Percentiles rank a stretch among this genome's conserved stretches.
These are phyloP conservation scores for Prunella strophiata DNA, from an alignment of 2,797 vertebrate species.

Conservation along the genomic window DNA sequence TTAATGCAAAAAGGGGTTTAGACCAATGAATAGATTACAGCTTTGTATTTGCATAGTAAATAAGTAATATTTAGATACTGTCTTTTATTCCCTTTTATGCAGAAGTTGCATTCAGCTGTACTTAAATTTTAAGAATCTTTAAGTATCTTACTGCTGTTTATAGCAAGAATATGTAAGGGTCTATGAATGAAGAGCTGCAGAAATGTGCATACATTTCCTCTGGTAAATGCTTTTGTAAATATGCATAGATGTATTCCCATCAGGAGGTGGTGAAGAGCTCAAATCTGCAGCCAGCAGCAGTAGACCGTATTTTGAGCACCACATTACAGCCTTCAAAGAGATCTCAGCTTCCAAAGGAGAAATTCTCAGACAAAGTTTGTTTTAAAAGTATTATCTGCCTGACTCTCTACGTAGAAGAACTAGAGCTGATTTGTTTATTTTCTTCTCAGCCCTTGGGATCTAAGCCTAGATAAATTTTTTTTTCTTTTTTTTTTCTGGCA, in stretches of 20 bases:
- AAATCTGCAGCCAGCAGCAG: neutral
- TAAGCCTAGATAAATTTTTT: neutral
- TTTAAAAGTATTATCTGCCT: conserved; percentile 1
- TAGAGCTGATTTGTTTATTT: neutral
- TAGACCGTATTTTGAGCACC: fast-evolving
- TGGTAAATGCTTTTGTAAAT: neutral
- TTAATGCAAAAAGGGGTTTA: neutral
- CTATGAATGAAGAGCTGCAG: neutral
- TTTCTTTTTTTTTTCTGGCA: neutral
- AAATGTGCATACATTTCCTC: neutral
- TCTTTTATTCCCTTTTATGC: neutral
- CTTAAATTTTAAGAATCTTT: neutral
- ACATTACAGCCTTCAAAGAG: neutral
- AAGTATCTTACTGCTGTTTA: neutral
- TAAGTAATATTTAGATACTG: neutral
- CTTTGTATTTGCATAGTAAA: neutral
- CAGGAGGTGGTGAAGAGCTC: neutral
- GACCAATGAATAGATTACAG: neutral
- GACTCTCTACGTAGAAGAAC: neutral
- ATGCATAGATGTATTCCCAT: fast-evolving
- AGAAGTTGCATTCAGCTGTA: neutral
- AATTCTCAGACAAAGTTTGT: neutral
- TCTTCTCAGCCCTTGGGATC: neutral
- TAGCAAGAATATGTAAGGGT: neutral
- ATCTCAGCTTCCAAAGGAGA: neutral